Base-by-base conservation (phyloP, 2,113 vertebrate species). In the Psophia crepitans region DNA sequence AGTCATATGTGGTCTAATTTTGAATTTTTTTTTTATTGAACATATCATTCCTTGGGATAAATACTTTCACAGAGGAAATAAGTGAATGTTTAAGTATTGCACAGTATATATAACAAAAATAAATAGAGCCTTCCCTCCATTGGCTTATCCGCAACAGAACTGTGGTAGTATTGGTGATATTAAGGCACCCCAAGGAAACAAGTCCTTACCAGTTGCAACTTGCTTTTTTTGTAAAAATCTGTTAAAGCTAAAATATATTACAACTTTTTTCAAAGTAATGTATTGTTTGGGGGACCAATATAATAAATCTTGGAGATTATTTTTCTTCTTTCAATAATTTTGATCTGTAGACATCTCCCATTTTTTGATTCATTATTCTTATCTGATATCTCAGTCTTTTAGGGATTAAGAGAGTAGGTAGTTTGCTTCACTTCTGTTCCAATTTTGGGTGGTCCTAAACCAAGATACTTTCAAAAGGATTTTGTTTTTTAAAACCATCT, bases 371-470 rank as follows among this genome's bases (percentile, higher is more conserved):
- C 4, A 3, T 48, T 63, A 28, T 51, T 63, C 18, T 84, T 49
- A 51, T 37, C 22, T 79, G 80, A 69, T 37, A 75, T 27, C 19
- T 84, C 39, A 83, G 33, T 44, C 30, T 54, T 78, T 89, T 28
- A 86, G 35, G 44, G 80, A 71, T 69, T 86, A 24, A 68, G 44
- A 39, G 7, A 70, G n/a, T 81, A 80, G 57, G 35, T 35, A 76
- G 27, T 83, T 89, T 90, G 3, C 61, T 64, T 22, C 24, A 57
- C 63, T 78, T 93, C 89, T 86, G 32, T 95, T 92, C 41, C 35
- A 92, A 13, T 78, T 96, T 96, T 97, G 98, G 97, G 97, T 98
- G 98, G 97, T 96, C 98, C 70, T 79, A 94, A 95, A 80, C 64
- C 70, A 89, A 86, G 75, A 96, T 60, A 92, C 77, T 97, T 96